Percentiles rank a stretch among this genome's conserved stretches.
Conservation (phyloP, 2,888 invertebrate species). For the Seladonia tumulorum region DNA sequence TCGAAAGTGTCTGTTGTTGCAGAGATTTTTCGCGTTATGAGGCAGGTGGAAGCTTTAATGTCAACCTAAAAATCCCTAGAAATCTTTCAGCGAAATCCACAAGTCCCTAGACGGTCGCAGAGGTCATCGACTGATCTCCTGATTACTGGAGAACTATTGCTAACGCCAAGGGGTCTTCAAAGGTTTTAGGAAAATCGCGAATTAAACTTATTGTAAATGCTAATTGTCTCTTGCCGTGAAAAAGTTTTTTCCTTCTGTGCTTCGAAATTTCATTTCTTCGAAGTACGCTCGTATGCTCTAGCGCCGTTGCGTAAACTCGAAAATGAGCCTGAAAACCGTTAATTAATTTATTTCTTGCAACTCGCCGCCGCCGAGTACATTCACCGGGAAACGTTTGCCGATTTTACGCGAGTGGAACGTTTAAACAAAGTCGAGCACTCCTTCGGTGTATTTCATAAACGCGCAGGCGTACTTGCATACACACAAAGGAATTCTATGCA, state of each 20-base stretch:
- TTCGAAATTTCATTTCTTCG: background rate
- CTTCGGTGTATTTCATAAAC: slow-evolving; percentile 41
- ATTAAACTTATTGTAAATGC: background rate
- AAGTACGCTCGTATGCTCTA: slow-evolving; percentile 7
- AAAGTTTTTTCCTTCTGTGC: background rate
- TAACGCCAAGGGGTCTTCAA: too few relatives aligned
- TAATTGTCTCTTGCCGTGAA: background rate
- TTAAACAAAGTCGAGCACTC: slow-evolving; percentile 52
- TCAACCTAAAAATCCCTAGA: background rate
- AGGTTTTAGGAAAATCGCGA: background rate
- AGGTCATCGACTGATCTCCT: background rate
- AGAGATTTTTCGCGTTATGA: background rate
- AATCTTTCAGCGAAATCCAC: background rate
- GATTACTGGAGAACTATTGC: background rate
- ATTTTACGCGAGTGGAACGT: slow-evolving; percentile 17
- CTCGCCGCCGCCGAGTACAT: slow-evolving; percentile 24
- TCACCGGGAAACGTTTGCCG: slow-evolving; percentile 33
- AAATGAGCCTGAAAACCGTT: slow-evolving; percentile 34
- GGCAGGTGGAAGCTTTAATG: background rate
- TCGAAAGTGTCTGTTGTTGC: background rate
- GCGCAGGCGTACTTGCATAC: slow-evolving; percentile 28
- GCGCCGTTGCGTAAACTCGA: slow-evolving; percentile 45
- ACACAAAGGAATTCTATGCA: slow-evolving; percentile 53
- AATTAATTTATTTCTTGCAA: slow-evolving; percentile 22
- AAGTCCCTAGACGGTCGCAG: background rate